Evolutionary conservation across 53 echinoderm and acorn worm genomes (phyloP).

Genomic region (Holothuria leucospilota): DNA sequence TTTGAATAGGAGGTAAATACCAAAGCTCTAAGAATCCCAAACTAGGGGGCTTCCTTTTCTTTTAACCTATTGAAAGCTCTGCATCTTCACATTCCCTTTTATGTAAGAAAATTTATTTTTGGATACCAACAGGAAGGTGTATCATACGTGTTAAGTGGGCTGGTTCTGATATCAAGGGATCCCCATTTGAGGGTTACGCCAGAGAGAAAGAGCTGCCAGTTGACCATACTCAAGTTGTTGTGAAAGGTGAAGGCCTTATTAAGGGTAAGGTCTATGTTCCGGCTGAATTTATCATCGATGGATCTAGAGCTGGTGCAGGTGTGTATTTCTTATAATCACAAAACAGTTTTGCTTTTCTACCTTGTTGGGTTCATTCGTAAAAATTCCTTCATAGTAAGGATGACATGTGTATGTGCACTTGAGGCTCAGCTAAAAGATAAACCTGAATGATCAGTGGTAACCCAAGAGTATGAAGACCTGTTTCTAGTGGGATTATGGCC

Average conservation of each 20-base stretch:
- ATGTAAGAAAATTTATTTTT: not conserved
- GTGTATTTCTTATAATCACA: not conserved
- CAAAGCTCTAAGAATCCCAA: too few relatives aligned
- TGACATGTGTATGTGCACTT: too few relatives aligned
- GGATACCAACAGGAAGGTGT: slow-evolving; percentile 67
- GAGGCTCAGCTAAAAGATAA: too few relatives aligned
- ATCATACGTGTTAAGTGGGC: slow-evolving; percentile 74
- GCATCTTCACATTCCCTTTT: too few relatives aligned
- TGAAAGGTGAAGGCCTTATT: slow-evolving; percentile 71
- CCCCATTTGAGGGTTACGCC: slow-evolving; percentile 75
- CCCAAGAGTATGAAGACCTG: too few relatives aligned
- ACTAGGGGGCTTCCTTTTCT: too few relatives aligned
- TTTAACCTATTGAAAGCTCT: too few relatives aligned
- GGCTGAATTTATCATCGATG: slow-evolving; percentile 88
- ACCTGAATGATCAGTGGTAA: too few relatives aligned
- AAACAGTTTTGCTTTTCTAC: not conserved
- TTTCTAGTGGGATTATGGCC: too few relatives aligned
- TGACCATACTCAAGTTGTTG: slow-evolving; percentile 76
- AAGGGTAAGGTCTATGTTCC: slow-evolving; percentile 64
- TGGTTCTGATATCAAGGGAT: slow-evolving; percentile 77
- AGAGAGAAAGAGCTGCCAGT: slow-evolving; percentile 74
- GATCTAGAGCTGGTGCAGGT: slow-evolving; percentile 89
- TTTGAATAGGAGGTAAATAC: too few relatives aligned
- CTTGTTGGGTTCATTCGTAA: too few relatives aligned
- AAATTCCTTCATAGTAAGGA: too few relatives aligned